A percentile compares a stretch with the other conserved stretches of the same genome.
These are phyloP conservation scores for Hirtodrosophila alboralis DNA, from an alignment of 2,888 invertebrate genomes.

Conservation along the genomic window DNA sequence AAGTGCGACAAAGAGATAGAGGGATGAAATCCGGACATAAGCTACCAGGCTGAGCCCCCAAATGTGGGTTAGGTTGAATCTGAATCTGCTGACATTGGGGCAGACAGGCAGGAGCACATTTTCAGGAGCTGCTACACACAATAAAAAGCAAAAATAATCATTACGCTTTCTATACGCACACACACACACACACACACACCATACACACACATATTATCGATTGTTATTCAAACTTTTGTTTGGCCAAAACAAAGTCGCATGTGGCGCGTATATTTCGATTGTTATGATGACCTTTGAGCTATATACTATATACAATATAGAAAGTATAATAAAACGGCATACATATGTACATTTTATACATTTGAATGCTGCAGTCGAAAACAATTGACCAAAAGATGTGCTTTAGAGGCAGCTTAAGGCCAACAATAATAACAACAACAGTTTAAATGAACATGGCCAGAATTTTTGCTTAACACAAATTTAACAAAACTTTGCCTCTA, in stretches of 20 bases:
- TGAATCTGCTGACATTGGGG: conserved; percentile 17
- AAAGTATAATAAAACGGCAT: too few relatives aligned
- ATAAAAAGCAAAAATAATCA: conserved; percentile 26
- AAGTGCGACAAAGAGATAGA: not conserved
- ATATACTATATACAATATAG: too few relatives aligned
- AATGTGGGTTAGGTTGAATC: conserved; percentile 33
- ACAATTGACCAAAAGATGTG: conserved; percentile 9
- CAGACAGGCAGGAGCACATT: conserved; percentile 27
- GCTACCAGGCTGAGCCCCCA: conserved; percentile 48
- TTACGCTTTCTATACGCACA: conserved; percentile 20
- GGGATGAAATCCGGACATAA: conserved; percentile 5
- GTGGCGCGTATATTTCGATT: conserved; percentile 36
- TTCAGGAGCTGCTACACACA: conserved; percentile 8
- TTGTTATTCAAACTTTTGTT: conserved; percentile 53
- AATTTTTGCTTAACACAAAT: not conserved
- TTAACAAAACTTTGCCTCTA: not conserved
- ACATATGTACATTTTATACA: conserved; percentile 2
- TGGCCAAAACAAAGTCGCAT: conserved; percentile 39
- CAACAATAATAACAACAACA: not conserved
- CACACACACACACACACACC: conserved; percentile 4
- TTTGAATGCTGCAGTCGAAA: not conserved
- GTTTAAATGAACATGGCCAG: too few relatives aligned
- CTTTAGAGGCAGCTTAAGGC: not conserved
- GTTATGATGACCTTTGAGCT: conserved; percentile 32
- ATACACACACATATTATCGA: conserved; percentile 27